Evolutionary conservation across 2,797 vertebrate species (phyloP).

Genomic region (Takifugu rubripes): DNA sequence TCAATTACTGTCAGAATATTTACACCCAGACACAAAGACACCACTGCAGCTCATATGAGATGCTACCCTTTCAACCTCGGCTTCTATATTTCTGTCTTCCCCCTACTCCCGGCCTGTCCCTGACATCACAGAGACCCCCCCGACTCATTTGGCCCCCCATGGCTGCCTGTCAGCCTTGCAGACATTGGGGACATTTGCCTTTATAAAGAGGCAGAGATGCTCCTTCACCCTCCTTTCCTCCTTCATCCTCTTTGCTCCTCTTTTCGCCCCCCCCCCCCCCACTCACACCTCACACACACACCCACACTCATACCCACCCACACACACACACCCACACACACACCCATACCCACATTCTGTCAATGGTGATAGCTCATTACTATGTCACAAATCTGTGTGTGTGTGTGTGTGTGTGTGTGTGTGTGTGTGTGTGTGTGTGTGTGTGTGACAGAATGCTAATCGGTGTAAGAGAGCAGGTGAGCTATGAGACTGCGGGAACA

Average conservation of each 20-base stretch:
- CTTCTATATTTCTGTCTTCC: slow-evolving; percentile 43
- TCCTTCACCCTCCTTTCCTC: slow-evolving; percentile 19
- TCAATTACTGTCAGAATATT: slow-evolving; percentile 44
- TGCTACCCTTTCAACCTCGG: slow-evolving; percentile 34
- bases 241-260: slow-evolving; percentile 5
- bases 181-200: slow-evolving; percentile 62
- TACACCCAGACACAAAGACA: slow-evolving; percentile 18
- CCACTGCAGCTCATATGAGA: neutral
- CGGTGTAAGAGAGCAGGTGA: slow-evolving; percentile 18
- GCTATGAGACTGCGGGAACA: slow-evolving; percentile 43
- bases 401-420: slow-evolving; percentile 22
- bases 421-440: slow-evolving; percentile 14
- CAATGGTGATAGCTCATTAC: slow-evolving; percentile 56
- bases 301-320: no score
- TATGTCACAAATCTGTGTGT: slow-evolving; percentile 45
- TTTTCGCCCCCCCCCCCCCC: slow-evolving; percentile 6
- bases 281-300: neutral
- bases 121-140: slow-evolving; percentile 38
- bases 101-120: slow-evolving; percentile 30
- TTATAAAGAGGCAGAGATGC: slow-evolving; percentile 47
- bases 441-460: slow-evolving; percentile 24
- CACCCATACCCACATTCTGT: neutral
- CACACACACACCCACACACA: no score
- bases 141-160: slow-evolving; percentile 28
- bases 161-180: slow-evolving; percentile 53